A percentile compares a stretch with the other conserved stretches of the same genome.
phyloP scores from a whole-genome alignment of 1,140 invertebrate genomes.

The Cotesia typhae region DNA sequence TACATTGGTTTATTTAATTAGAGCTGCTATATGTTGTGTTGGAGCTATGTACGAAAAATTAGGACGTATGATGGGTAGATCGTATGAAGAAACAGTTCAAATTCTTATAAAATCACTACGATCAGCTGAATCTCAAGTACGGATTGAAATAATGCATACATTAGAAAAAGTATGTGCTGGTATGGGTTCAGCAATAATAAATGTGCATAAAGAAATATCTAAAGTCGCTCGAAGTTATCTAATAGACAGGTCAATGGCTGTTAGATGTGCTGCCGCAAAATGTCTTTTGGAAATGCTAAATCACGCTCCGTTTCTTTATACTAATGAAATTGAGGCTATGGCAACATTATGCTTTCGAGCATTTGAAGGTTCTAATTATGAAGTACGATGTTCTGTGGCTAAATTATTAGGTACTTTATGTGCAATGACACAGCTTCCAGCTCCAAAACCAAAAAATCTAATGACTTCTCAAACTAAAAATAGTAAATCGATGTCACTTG shows the following conservation, averaged over 20 bases:
- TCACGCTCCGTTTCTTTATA: constrained; percentile 87
- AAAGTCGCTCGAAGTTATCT: constrained; percentile 86
- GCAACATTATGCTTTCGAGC: constrained; percentile 89
- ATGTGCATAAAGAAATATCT: constrained; percentile 92
- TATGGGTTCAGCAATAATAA: constrained; percentile 86
- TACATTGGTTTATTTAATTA: constrained; percentile 62
- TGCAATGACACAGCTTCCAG: constrained; percentile 79
- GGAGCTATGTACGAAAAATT: constrained; percentile 98
- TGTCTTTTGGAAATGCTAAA: constrained; percentile 91
- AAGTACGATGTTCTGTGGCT: constrained; percentile 91
- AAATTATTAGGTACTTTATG: constrained; percentile 88
- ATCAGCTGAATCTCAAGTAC: constrained; percentile 94
- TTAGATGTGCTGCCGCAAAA: constrained; percentile 86
- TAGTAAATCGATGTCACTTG: constrained; percentile 77
- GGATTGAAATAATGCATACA: constrained; percentile 97
- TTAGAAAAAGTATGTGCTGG: constrained; percentile 90
- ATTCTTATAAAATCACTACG: constrained; percentile 90
- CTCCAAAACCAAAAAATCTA: constrained; percentile 57
- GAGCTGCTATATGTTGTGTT: constrained; percentile 95
- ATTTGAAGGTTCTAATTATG: constrained; percentile 94
- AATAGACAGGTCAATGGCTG: constrained; percentile 89
- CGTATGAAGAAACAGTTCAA: constrained; percentile 96
- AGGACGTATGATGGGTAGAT: constrained; percentile 97
- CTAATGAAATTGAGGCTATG: constrained; percentile 88
- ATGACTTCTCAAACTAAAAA: constrained; percentile 68